phyloP scores from a whole-genome alignment of 2,797 vertebrate species.

The Pangasius krempfi region DNA sequence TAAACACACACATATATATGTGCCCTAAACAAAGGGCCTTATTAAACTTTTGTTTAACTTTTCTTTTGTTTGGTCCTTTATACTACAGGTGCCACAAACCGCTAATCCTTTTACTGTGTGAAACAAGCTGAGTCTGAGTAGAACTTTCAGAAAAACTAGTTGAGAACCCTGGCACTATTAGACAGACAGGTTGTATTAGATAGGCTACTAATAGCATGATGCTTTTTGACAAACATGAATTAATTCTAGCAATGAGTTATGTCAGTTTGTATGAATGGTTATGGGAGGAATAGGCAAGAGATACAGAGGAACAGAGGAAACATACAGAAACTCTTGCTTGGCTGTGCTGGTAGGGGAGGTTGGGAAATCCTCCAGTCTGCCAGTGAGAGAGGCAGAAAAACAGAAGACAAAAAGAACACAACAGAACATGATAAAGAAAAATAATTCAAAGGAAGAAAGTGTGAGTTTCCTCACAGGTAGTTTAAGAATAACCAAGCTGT shows the following conservation, averaged over 20 bases:
- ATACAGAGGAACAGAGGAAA: slow-evolving; percentile 71
- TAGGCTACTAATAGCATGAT: background rate
- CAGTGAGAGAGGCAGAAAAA: slow-evolving; percentile 74
- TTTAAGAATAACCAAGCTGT: slow-evolving; percentile 8
- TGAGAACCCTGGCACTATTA: background rate
- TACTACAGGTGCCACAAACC: background rate
- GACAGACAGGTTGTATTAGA: background rate
- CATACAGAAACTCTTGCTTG: slow-evolving; percentile 99
- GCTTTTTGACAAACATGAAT: background rate
- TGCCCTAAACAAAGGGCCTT: background rate
- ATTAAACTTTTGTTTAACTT: background rate
- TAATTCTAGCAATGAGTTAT: slow-evolving; percentile 21
- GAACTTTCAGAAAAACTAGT: too few relatives aligned
- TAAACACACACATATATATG: background rate
- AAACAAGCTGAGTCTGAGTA: background rate
- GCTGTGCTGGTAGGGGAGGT: slow-evolving; percentile 99
- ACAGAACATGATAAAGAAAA: slow-evolving; percentile 58
- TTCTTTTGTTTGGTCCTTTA: background rate
- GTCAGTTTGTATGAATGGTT: slow-evolving; percentile 35
- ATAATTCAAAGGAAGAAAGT: slow-evolving; percentile 42
- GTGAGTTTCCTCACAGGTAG: slow-evolving; percentile 9
- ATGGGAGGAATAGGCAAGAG: slow-evolving; percentile 53
- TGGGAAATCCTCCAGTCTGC: slow-evolving; percentile 99
- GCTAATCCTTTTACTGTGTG: background rate
- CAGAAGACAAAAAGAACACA: slow-evolving; percentile 63